Conservation (phyloP, 2,113 vertebrate species). For the Callipepla californica region DNA sequence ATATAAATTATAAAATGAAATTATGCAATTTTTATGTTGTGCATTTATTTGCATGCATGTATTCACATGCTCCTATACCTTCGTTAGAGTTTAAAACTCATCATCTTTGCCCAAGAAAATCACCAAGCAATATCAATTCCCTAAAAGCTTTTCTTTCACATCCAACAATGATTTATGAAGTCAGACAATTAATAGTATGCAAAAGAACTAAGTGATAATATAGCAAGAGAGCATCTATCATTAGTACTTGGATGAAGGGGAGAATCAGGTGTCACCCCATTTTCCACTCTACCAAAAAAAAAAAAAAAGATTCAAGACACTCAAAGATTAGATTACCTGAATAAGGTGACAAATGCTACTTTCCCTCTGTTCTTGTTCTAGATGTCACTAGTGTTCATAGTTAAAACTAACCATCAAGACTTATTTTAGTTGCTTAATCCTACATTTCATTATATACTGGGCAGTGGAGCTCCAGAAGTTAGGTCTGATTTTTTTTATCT, state of each 20-base stretch:
- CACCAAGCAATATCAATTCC: neutral
- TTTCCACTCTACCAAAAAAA: neutral
- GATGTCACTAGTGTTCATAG: neutral
- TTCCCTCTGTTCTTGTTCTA: neutral
- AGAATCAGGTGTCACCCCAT: neutral
- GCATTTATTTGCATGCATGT: neutral
- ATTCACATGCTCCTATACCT: rapidly evolving
- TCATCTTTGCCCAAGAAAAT: neutral
- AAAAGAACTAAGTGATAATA: neutral
- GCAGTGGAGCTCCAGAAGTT: neutral
- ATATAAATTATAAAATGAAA: neutral
- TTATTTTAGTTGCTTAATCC: neutral
- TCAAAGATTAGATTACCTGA: neutral
- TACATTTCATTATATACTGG: neutral
- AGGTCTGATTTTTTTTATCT: neutral
- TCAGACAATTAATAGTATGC: neutral
- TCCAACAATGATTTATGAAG: neutral
- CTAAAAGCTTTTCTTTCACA: neutral
- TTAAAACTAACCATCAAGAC: neutral
- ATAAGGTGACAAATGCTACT: neutral
- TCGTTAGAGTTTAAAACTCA: neutral
- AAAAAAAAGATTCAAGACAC: neutral
- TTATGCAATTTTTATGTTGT: neutral
- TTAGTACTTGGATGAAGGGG: neutral
- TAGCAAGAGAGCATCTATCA: neutral